These are phyloP conservation scores for Stegostoma tigrinum DNA, from an alignment of 2,113 vertebrate genomes.

Conservation along the genomic window DNA sequence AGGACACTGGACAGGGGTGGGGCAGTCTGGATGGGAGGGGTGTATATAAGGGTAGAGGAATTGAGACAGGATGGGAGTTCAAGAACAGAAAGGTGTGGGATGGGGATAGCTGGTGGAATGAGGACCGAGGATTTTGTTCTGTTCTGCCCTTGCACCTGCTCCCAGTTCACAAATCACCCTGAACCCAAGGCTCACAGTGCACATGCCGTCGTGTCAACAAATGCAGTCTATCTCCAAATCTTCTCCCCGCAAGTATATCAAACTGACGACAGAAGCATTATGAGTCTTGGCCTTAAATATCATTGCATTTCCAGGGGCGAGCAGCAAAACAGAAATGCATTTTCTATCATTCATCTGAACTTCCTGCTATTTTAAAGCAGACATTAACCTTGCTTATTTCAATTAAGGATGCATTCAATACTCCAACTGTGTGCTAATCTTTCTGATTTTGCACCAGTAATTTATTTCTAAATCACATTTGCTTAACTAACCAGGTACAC, in stretches of 20 bases:
- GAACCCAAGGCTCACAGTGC: too few relatives aligned
- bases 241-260: neutral
- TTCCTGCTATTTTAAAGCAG: neutral
- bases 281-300: neutral
- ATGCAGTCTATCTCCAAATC: neutral
- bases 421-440: neutral
- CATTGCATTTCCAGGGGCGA: neutral
- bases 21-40: too few relatives aligned
- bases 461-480: neutral
- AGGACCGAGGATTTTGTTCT: too few relatives aligned
- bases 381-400: conserved; percentile 2
- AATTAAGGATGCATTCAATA: neutral
- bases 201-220: too few relatives aligned
- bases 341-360: neutral
- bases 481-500: neutral
- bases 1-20: too few relatives aligned
- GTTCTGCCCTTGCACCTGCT: too few relatives aligned
- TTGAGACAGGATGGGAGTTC: too few relatives aligned
- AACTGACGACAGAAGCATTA: neutral
- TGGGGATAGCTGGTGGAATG: too few relatives aligned
- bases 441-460: neutral
- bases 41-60: too few relatives aligned
- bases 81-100: too few relatives aligned
- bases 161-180: too few relatives aligned
- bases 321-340: neutral